Evolutionary conservation across 2,888 invertebrate species (phyloP).

Genomic region (Peribatodes rhomboidaria): DNA sequence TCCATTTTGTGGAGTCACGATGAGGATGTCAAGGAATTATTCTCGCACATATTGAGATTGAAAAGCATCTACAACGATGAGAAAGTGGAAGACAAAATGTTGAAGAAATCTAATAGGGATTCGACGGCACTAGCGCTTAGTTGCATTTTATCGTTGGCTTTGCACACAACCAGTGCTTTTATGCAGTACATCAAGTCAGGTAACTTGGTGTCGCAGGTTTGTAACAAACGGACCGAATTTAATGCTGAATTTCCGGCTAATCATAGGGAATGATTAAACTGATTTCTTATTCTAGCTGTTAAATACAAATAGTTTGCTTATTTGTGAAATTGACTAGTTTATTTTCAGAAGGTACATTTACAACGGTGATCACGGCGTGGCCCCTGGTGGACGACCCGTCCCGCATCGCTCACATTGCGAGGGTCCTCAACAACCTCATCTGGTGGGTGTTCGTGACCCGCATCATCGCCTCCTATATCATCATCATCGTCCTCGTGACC

Average conservation of each 20-base stretch:
- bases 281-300: too few species aligned
- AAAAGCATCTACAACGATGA: conserved; percentile 36
- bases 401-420: conserved; percentile 41
- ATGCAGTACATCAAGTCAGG: conserved; percentile 32
- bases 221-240: too few species aligned
- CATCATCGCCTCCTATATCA: conserved; percentile 45
- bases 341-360: conserved; percentile 56
- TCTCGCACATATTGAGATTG: conserved; percentile 23
- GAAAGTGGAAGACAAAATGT: conserved; percentile 29
- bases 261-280: too few species aligned
- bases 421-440: conserved; percentile 49
- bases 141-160: conserved; percentile 20
- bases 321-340: not conserved
- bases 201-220: conserved; percentile 2
- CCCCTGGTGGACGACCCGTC: conserved; percentile 57
- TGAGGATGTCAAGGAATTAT: conserved; percentile 24
- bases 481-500: conserved; percentile 52
- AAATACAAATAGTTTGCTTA: too few species aligned
- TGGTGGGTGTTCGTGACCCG: conserved; percentile 56
- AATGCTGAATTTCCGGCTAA: too few species aligned
- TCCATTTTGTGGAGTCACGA: conserved; percentile 25
- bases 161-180: conserved; percentile 31
- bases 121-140: conserved; percentile 27
- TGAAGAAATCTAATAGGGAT: conserved; percentile 30
- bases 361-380: conserved; percentile 58